Evolutionary conservation across 2,797 vertebrate species (phyloP).

Genomic region (Darevskia mixta): DNA sequence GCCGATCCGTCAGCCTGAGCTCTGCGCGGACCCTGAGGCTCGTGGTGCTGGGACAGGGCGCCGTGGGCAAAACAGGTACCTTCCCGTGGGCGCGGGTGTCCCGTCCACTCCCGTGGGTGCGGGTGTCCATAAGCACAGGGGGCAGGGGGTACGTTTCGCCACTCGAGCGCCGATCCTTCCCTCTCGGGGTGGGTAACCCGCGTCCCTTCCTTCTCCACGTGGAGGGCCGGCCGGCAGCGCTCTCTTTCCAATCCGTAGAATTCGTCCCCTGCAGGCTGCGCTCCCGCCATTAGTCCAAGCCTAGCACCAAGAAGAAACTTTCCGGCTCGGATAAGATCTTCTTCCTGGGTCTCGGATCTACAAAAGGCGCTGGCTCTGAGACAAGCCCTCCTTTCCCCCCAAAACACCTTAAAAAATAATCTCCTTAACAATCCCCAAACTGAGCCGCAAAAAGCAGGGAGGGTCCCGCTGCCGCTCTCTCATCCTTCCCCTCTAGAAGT

Average conservation of each 20-base stretch:
- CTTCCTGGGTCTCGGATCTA: too few species aligned
- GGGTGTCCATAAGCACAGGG: not conserved
- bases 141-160: accelerated
- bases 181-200: not conserved
- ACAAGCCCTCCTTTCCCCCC: not conserved
- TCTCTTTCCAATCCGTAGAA: not conserved
- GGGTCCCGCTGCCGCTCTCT: too few species aligned
- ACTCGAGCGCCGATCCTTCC: not conserved
- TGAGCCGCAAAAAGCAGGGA: not conserved
- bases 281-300: not conserved
- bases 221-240: not conserved
- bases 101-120: too few species aligned
- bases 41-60: constrained; percentile 81
- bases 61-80: constrained; percentile 83
- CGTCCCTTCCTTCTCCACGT: accelerated
- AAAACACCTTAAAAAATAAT: too few species aligned
- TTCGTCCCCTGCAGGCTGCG: not conserved
- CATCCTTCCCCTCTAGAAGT: not conserved
- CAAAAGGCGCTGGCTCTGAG: too few species aligned
- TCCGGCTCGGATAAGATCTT: not conserved
- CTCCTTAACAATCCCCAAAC: not conserved
- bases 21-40: constrained; percentile 77
- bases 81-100: not conserved
- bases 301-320: not conserved
- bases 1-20: constrained; percentile 78